Conservation (phyloP, 2,797 vertebrate species). For the Anableps anableps region DNA sequence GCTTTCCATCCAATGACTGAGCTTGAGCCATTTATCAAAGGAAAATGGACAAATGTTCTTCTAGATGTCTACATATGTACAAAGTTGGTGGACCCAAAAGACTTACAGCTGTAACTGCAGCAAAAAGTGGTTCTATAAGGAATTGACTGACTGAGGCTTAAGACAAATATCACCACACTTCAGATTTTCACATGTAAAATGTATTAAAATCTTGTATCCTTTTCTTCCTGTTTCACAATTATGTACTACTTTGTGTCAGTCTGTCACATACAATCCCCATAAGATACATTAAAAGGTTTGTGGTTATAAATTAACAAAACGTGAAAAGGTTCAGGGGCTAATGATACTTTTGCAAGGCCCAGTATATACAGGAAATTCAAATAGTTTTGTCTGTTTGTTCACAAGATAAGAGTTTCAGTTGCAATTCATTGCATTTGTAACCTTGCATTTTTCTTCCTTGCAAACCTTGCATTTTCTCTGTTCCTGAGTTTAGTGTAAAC, state of each 20-base stretch:
- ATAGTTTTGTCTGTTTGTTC: conserved; percentile 53
- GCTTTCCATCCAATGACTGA: background rate
- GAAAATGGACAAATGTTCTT: background rate
- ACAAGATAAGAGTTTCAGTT: conserved; percentile 67
- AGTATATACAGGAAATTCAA: conserved; percentile 31
- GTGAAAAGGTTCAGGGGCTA: background rate
- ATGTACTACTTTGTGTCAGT: background rate
- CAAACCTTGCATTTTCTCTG: conserved; percentile 69
- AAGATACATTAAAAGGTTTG: background rate
- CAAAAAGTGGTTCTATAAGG: background rate
- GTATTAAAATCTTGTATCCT: background rate
- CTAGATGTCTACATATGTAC: background rate
- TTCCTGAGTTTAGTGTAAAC: conserved; percentile 71
- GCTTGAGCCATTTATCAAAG: background rate
- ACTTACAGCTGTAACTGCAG: background rate
- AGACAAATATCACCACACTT: background rate
- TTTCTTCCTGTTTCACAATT: background rate
- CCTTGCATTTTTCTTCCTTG: conserved; percentile 71
- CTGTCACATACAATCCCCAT: background rate
- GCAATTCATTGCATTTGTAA: conserved; percentile 60
- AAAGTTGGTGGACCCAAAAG: background rate
- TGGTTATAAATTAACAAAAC: background rate
- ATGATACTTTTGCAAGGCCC: background rate
- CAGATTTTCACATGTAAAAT: background rate
- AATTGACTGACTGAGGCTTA: background rate